Conservation (phyloP, 1,140 invertebrate species). For the Scaptomyza hsui region DNA sequence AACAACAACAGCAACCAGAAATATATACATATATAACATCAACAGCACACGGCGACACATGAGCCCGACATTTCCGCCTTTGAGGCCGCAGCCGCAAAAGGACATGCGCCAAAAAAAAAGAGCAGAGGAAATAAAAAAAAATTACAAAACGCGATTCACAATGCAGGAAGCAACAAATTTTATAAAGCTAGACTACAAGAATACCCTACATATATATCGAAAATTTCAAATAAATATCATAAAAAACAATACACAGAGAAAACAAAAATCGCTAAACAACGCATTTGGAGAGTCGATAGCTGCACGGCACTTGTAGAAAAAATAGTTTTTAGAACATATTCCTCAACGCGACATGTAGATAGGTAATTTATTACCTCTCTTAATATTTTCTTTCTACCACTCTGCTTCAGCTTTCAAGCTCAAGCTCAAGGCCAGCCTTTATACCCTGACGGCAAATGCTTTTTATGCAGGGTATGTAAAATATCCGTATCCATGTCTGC, state of each 20-base stretch:
- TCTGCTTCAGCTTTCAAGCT: too few species aligned
- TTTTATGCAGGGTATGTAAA: conserved; percentile 33
- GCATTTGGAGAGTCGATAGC: too few species aligned
- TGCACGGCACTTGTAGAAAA: too few species aligned
- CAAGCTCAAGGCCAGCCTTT: too few species aligned
- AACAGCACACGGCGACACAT: conserved; percentile 68
- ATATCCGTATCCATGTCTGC: conserved; percentile 48
- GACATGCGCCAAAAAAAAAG: conserved; percentile 73
- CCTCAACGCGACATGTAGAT: too few species aligned
- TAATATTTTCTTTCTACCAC: too few species aligned
- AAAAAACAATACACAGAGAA: too few species aligned
- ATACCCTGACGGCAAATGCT: conserved; percentile 33
- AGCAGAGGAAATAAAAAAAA: conserved; percentile 54
- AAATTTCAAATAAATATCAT: too few species aligned
- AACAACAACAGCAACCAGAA: conserved; percentile 33
- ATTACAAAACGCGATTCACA: conserved; percentile 21
- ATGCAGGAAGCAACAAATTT: background rate
- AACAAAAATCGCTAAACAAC: too few species aligned
- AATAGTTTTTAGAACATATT: too few species aligned
- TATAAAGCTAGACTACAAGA: background rate
- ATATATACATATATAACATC: conserved; percentile 18
- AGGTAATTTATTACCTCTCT: too few species aligned
- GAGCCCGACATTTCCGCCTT: conserved; percentile 75
- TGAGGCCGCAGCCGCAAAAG: conserved; percentile 69
- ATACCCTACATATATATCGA: background rate